Conservation (phyloP, 1,140 invertebrate genomes). For the Drosophila cardini region DNA sequence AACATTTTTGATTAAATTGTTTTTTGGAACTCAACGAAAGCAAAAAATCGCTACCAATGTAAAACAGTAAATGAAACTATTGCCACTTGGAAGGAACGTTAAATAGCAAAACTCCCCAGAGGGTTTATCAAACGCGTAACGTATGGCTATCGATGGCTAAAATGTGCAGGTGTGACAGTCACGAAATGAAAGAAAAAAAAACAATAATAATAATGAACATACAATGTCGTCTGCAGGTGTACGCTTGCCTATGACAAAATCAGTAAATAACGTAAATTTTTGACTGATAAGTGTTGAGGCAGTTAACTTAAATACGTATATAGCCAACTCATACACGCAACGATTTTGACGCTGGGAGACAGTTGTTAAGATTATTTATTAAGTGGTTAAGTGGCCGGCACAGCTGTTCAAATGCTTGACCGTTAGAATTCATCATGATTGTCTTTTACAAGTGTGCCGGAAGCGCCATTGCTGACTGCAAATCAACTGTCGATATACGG, state of each 20-base stretch:
- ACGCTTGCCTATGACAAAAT: conserved; percentile 15
- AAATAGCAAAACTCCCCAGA: conserved; percentile 60
- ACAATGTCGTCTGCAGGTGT: conserved; percentile 49
- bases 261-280: conserved; percentile 47
- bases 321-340: conserved; percentile 7
- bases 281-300: conserved; percentile 36
- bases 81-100: conserved; percentile 37
- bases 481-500: background rate
- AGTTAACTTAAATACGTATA: conserved; percentile 7
- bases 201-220: conserved; percentile 29
- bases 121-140: conserved; percentile 58
- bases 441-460: background rate
- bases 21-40: background rate
- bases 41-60: conserved; percentile 26
- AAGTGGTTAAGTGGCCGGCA: conserved; percentile 40
- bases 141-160: conserved; percentile 59
- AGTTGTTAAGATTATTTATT: conserved; percentile 26
- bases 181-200: conserved; percentile 26
- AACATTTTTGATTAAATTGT: conserved; percentile 31
- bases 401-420: conserved; percentile 20
- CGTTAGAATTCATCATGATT: background rate
- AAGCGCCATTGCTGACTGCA: background rate
- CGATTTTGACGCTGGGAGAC: conserved; percentile 3
- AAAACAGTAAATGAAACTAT: conserved; percentile 61
- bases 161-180: conserved; percentile 69